A percentile compares a stretch with the other conserved stretches of the same genome.
phyloP scores from a whole-genome alignment of 2,888 invertebrate species.

The Ectemnius lituratus region DNA sequence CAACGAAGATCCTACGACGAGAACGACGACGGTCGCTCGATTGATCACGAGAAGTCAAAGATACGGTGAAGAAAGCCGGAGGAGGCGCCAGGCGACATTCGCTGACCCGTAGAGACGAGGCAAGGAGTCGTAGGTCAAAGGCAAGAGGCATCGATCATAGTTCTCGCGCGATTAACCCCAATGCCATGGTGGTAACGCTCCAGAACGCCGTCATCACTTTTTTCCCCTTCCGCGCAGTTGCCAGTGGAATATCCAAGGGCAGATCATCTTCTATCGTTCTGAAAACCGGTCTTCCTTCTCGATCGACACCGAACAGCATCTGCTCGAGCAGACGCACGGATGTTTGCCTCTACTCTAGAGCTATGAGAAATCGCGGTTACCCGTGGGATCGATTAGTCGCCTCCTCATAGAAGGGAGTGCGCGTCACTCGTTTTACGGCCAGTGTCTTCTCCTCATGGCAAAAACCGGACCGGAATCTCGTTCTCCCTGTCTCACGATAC shows the following conservation, averaged over 20 bases:
- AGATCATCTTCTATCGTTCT: slow-evolving; percentile 12
- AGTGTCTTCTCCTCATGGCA: slow-evolving; percentile 17
- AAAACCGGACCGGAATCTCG: slow-evolving; percentile 36
- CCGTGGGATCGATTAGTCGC: slow-evolving; percentile 65
- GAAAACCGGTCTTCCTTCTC: slow-evolving; percentile 51
- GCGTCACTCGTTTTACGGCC: slow-evolving; percentile 12
- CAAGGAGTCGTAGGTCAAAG: slow-evolving; percentile 41
- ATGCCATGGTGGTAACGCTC: slow-evolving; percentile 44
- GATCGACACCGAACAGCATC: slow-evolving; percentile 43
- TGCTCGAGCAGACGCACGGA: slow-evolving; percentile 33
- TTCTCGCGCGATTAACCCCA: slow-evolving; percentile 60
- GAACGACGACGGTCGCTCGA: slow-evolving; percentile 28
- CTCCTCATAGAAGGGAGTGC: slow-evolving; percentile 24
- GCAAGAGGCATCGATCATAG: slow-evolving; percentile 57
- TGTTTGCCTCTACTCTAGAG: background rate
- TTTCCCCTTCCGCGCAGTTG: slow-evolving; percentile 22
- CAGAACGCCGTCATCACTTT: slow-evolving; percentile 39
- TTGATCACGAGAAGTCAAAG: slow-evolving; percentile 50
- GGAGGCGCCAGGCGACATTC: slow-evolving; percentile 23
- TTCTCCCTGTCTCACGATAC: slow-evolving; percentile 8
- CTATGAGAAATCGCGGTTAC: slow-evolving; percentile 56
- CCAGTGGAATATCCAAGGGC: too few relatives aligned
- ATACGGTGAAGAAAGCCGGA: slow-evolving; percentile 40
- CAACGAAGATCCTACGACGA: slow-evolving; percentile 18
- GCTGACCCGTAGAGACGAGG: slow-evolving; percentile 30